Conservation (phyloP, 2,888 invertebrate species). For the Drosophila helvetica region DNA sequence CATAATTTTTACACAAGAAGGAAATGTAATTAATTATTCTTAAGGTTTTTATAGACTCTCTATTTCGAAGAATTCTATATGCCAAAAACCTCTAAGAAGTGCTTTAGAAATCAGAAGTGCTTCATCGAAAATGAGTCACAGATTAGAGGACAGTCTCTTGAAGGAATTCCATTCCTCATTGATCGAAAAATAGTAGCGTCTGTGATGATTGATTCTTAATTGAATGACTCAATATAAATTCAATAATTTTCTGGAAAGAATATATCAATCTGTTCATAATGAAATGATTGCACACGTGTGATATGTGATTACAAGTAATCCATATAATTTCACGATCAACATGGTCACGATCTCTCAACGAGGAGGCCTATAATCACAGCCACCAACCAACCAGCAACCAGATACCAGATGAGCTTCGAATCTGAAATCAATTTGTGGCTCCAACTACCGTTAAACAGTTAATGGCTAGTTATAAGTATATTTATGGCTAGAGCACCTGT, state of each 20-base stretch:
- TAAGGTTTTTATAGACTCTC: neutral
- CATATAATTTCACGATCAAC: neutral
- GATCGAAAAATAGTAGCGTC: neutral
- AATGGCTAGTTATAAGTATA: slow-evolving; percentile 11
- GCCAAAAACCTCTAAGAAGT: neutral
- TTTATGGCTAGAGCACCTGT: slow-evolving; percentile 6
- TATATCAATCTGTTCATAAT: neutral
- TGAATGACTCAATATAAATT: neutral
- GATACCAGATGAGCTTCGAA: neutral
- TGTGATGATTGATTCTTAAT: neutral
- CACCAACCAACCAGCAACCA: neutral
- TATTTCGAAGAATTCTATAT: neutral
- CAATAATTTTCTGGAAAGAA: neutral
- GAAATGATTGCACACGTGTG: neutral
- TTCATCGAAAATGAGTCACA: neutral
- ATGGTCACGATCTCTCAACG: neutral
- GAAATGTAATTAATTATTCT: slow-evolving; percentile 25
- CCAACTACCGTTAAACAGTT: slow-evolving; percentile 19
- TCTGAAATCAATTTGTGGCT: neutral
- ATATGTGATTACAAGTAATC: neutral
- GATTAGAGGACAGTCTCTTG: neutral
- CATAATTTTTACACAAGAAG: slow-evolving; percentile 10
- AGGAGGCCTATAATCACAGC: neutral
- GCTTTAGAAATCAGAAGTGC: too few relatives aligned
- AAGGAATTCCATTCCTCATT: too few relatives aligned